A percentile compares a stretch with the other conserved stretches of the same genome.
Evolutionary conservation across 2,113 vertebrate genomes (phyloP).

Genomic region (Gadus macrocephalus): DNA sequence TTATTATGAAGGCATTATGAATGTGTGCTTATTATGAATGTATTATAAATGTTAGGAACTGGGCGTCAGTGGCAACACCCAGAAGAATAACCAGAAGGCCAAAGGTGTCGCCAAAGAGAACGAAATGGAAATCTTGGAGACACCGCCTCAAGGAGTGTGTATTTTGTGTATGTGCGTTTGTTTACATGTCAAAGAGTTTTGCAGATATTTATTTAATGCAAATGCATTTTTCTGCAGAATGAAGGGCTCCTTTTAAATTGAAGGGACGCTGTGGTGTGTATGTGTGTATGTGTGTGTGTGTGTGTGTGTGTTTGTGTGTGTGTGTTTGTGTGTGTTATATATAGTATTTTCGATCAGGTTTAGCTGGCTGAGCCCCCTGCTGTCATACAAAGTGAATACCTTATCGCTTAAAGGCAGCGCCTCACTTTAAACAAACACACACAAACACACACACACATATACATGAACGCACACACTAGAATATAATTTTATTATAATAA

Average conservation of each 20-base stretch:
- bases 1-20: too few species aligned
- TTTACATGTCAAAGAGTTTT: background rate
- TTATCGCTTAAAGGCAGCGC: conserved; percentile 67
- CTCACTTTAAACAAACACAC: conserved; percentile 40
- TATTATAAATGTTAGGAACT: background rate
- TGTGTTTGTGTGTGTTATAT: conserved; percentile 24
- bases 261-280: background rate
- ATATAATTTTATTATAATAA: too few species aligned
- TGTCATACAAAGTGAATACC: conserved; percentile 69
- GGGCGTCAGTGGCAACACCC: background rate
- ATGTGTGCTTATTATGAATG: background rate
- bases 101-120: too few species aligned
- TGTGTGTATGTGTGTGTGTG: conserved; percentile 4
- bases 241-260: too few species aligned
- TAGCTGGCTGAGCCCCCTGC: conserved; percentile 50
- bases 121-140: too few species aligned
- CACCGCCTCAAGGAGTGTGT: background rate
- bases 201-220: too few species aligned
- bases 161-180: background rate
- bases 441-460: conserved; percentile 6
- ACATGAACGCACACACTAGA: background rate
- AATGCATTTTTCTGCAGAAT: too few species aligned
- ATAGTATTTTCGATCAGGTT: conserved; percentile 48
- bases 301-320: conserved; percentile 23
- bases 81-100: too few species aligned